Conservation (phyloP, 1,140 invertebrate genomes). For the Tyrophagus putrescentiae region DNA sequence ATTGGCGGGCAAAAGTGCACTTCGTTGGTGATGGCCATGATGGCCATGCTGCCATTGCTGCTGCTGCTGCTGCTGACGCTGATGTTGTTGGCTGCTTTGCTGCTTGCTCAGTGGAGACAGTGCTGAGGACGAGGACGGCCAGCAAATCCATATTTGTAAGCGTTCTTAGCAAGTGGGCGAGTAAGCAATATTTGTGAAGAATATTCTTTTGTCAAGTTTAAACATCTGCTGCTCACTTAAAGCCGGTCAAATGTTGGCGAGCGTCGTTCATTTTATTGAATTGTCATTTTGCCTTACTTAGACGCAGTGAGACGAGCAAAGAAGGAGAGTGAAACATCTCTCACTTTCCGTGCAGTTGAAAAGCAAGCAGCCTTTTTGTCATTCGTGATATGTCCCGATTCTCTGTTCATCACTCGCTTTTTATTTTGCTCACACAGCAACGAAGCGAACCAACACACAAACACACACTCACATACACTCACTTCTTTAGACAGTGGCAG, state of each 20-base stretch:
- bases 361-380: constrained; percentile 4
- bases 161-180: too few relatives aligned
- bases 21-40: not conserved
- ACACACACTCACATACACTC: too few relatives aligned
- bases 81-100: too few relatives aligned
- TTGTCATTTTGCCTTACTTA: not conserved
- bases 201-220: constrained; percentile 11
- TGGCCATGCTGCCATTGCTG: too few relatives aligned
- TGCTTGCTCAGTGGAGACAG: too few relatives aligned
- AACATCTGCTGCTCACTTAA: constrained; percentile 16
- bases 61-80: too few relatives aligned
- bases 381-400: constrained; percentile 1
- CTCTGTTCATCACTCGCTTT: not conserved
- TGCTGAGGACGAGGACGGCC: too few relatives aligned
- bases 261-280: not conserved
- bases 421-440: not conserved
- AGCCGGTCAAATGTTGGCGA: constrained; percentile 10
- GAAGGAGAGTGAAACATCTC: too few relatives aligned
- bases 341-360: too few relatives aligned
- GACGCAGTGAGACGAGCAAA: not conserved
- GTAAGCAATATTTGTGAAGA: constrained; percentile 1
- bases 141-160: not conserved
- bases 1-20: not conserved
- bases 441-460: not conserved
- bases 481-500: not conserved